A percentile compares a stretch with the other conserved stretches of the same genome.
Evolutionary conservation across 2,888 invertebrate genomes (phyloP).

Genomic region (Branchipolynoe longqiensis): DNA sequence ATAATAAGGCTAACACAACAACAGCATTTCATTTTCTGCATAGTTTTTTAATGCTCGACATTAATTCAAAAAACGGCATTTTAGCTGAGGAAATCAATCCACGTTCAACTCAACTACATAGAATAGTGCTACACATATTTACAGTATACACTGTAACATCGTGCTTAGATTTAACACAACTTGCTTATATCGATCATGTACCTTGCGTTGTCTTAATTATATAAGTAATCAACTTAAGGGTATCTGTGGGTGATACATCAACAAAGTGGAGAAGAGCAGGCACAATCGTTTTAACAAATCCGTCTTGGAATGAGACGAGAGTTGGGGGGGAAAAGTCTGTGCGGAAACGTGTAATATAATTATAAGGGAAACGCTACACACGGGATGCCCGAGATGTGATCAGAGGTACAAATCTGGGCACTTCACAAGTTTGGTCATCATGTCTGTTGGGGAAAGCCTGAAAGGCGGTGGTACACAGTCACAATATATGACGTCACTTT

Average conservation of each 20-base stretch:
- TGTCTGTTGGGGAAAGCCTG: too few relatives aligned
- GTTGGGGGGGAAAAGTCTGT: too few relatives aligned
- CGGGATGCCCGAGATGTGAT: neutral
- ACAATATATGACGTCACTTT: too few relatives aligned
- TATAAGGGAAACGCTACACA: neutral
- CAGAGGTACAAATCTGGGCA: too few relatives aligned
- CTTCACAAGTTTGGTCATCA: too few relatives aligned
- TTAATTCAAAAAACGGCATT: slow-evolving; percentile 17
- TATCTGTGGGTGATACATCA: neutral
- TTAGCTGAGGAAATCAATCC: slow-evolving; percentile 32
- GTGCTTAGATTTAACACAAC: too few relatives aligned
- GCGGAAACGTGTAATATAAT: neutral
- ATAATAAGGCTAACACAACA: too few relatives aligned
- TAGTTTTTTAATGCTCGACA: slow-evolving; percentile 28
- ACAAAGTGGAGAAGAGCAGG: neutral
- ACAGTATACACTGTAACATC: neutral
- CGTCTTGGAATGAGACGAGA: neutral
- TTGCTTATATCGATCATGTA: too few relatives aligned
- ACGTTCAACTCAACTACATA: slow-evolving; percentile 44
- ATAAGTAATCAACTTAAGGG: neutral
- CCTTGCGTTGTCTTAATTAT: too few relatives aligned
- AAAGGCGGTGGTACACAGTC: too few relatives aligned
- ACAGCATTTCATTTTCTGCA: neutral
- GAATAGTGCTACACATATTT: slow-evolving; percentile 21
- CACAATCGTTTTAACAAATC: neutral